Base-by-base conservation (phyloP, 2,113 vertebrate genomes). In the Desmodus rotundus region DNA sequence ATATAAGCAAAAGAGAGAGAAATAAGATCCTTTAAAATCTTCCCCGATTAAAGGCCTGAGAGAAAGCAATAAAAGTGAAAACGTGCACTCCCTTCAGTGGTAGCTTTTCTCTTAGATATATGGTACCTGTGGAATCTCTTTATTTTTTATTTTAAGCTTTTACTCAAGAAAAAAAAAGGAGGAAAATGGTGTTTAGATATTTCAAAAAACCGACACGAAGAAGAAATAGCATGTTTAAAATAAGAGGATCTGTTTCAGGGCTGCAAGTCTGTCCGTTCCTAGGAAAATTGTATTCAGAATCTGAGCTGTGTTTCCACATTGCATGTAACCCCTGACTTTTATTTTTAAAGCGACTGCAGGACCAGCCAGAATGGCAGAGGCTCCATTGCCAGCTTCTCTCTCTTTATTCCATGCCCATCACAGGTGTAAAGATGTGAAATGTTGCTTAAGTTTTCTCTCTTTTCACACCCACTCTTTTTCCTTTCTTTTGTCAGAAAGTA, bases 341-440 rank as follows among this genome's bases (percentile, higher is more conserved):
- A 74, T 93, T 65, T 91, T 87, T 50, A 4, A 38, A 77, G 74
- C 80, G 72, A 41, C 93, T 91, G 72, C 47, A 33, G 94, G 90
- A 86, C 94, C 85, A 81, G 90, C 94, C 85, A 88, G 89, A 78
- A 9, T 89, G 91, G 98, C 97, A 97, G 97, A 97, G 88, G 24
- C 98, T 94, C 98, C 98, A 93, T 92, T 98, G 97, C 96, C 72
- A 33, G 3, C 38, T 61, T 68, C 41, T 13, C 98, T 93, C 94
- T 84, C 95, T 98, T 98, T 98, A 96, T 98, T 98, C 99, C 98
- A 0, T n/a, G 1, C 12, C 8, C 19, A 33, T 38, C 73, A 11
- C 26, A 1, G 17, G 4, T 98, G 98, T 98, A 98, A 97, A 91
- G 96, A 26, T 97, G 50, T 22, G 98, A 99, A 99, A 99, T 98